phyloP scores from a whole-genome alignment of 2,113 vertebrate genomes.

The Tachysurus fulvidraco region DNA sequence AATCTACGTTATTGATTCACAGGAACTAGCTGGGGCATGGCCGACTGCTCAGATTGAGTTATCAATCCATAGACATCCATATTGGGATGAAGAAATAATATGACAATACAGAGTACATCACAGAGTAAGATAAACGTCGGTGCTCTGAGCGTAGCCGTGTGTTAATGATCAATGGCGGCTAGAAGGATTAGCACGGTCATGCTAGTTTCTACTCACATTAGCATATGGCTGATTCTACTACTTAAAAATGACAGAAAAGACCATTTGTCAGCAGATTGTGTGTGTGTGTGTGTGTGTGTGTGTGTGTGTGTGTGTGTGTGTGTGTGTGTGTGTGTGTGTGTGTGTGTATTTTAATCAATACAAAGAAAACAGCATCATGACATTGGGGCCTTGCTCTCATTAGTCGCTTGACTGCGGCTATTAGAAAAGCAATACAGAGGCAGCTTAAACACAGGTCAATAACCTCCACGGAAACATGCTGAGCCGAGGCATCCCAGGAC shows the following conservation, averaged over 20 bases:
- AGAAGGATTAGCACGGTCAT: not conserved
- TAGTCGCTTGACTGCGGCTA: slow-evolving; percentile 35
- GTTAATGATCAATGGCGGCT: not conserved
- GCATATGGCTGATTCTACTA: not conserved
- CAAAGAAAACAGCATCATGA: slow-evolving; percentile 43
- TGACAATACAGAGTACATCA: not conserved
- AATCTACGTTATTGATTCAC: not conserved
- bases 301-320: slow-evolving; percentile 25
- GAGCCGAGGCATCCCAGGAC: slow-evolving; percentile 13
- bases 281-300: slow-evolving; percentile 19
- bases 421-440: slow-evolving; percentile 30
- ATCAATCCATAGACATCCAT: not conserved
- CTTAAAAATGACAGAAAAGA: not conserved
- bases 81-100: not conserved
- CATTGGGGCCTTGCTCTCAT: slow-evolving; percentile 27
- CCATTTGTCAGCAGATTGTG: not conserved
- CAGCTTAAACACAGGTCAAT: slow-evolving; percentile 36
- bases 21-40: not conserved
- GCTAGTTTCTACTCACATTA: not conserved
- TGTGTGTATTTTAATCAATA: slow-evolving; percentile 35
- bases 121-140: not conserved
- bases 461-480: slow-evolving; percentile 40
- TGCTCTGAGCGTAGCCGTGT: not conserved
- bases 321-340: not conserved
- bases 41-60: not conserved